A percentile compares a stretch with the other conserved stretches of the same genome.
Evolutionary conservation across 2,888 invertebrate genomes (phyloP).

Genomic region (Pristionchus exspectatus): DNA sequence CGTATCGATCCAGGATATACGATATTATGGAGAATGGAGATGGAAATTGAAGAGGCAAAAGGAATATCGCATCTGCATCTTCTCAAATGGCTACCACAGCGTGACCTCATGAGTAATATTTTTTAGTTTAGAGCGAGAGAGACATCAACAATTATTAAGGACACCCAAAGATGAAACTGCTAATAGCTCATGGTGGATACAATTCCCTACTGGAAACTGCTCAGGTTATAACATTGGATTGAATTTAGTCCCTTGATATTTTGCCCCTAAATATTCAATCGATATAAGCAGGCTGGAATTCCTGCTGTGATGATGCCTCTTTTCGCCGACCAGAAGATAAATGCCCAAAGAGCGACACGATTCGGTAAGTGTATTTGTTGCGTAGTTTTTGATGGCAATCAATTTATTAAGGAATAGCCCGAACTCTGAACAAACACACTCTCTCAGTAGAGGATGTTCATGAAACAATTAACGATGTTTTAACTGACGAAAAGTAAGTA

Average conservation of each 20-base stretch:
- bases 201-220: conserved; percentile 77
- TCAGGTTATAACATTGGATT: conserved; percentile 56
- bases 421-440: conserved; percentile 71
- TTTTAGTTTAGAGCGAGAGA: background rate
- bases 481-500: conserved; percentile 58
- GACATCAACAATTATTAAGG: conserved; percentile 57
- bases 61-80: conserved; percentile 71
- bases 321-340: conserved; percentile 78
- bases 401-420: conserved; percentile 69
- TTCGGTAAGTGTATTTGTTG: background rate
- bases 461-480: conserved; percentile 65
- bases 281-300: conserved; percentile 67
- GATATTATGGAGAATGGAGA: conserved; percentile 77
- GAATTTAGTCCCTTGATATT: background rate
- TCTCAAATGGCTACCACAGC: conserved; percentile 77
- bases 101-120: conserved; percentile 73
- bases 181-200: conserved; percentile 78
- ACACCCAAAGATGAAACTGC: conserved; percentile 72
- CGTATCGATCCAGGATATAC: conserved; percentile 67
- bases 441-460: conserved; percentile 69
- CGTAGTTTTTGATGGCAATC: background rate
- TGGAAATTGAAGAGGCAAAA: conserved; percentile 67
- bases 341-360: conserved; percentile 69
- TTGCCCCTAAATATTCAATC: background rate
- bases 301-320: conserved; percentile 77